Evolutionary conservation across 2,113 vertebrate genomes (phyloP).

Genomic region (Neogale vison): DNA sequence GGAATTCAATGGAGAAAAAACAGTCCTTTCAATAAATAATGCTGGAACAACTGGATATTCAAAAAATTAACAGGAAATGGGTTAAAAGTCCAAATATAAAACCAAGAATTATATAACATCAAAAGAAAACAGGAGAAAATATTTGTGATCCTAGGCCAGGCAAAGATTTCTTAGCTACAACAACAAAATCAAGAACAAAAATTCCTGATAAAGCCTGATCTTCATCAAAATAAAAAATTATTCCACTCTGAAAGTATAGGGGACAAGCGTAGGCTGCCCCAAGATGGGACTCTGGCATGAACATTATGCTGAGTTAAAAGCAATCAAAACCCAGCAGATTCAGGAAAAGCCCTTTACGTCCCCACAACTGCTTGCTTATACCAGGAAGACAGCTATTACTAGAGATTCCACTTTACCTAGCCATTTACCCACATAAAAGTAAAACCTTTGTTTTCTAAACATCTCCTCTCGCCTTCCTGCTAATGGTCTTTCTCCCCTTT

Average conservation of each 20-base stretch:
- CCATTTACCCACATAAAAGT: not conserved
- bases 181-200: not conserved
- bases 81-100: not conserved
- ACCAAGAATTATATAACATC: not conserved
- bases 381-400: not conserved
- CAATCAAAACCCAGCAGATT: not conserved
- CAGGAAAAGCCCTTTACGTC: not conserved
- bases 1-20: not conserved
- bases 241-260: not conserved
- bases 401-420: not conserved
- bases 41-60: not conserved
- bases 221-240: not conserved
- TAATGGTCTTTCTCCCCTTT: not conserved
- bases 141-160: not conserved
- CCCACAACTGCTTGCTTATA: not conserved
- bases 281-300: not conserved
- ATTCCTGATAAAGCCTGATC: not conserved
- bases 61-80: conserved; percentile 25
- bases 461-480: not conserved
- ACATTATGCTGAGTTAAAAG: not conserved
- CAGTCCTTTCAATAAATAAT: not conserved
- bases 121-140: not conserved
- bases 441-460: not conserved
- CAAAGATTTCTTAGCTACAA: not conserved
- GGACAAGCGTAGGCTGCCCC: not conserved